These are phyloP conservation scores for Magallana ariakensis DNA, from an alignment of 1,140 invertebrate genomes.

Conservation along the genomic window DNA sequence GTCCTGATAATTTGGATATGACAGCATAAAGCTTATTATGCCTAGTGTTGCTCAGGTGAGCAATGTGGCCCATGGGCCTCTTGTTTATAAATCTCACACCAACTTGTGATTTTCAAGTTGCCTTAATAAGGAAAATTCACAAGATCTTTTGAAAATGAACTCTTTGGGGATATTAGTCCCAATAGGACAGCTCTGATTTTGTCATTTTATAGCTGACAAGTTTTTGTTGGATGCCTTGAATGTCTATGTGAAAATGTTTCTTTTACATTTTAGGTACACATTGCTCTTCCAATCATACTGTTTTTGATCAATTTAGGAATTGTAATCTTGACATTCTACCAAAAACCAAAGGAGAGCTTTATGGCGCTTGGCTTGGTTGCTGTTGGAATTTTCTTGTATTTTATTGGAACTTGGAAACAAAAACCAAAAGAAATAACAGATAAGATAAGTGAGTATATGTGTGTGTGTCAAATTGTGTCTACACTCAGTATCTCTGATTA, in stretches of 20 bases:
- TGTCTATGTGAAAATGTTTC: not conserved
- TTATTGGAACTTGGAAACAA: constrained; percentile 79
- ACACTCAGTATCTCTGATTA: not conserved
- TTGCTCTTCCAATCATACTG: constrained; percentile 72
- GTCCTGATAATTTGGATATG: too few relatives aligned
- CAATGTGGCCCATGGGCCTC: too few relatives aligned
- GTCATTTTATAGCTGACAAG: too few relatives aligned
- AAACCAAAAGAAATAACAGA: constrained; percentile 86
- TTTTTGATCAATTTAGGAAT: constrained; percentile 74
- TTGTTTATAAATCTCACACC: too few relatives aligned
- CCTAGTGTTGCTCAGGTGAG: too few relatives aligned
- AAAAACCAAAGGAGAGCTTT: constrained; percentile 89
- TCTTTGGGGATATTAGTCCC: too few relatives aligned
- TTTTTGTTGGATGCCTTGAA: too few relatives aligned
- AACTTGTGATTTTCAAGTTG: too few relatives aligned
- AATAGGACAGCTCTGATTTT: too few relatives aligned
- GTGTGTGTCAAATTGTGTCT: not conserved
- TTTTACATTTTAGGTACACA: constrained; percentile 70
- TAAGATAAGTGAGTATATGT: constrained; percentile 87
- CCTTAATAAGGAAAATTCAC: too few relatives aligned
- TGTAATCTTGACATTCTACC: constrained; percentile 80
- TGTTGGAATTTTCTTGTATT: constrained; percentile 82
- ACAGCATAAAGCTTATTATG: too few relatives aligned
- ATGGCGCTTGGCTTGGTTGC: constrained; percentile 86
- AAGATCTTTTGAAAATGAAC: too few relatives aligned